A percentile compares a stretch with the other conserved stretches of the same genome.
Conservation (phyloP, 2,797 vertebrate species). For the Anas flavirostris region DNA sequence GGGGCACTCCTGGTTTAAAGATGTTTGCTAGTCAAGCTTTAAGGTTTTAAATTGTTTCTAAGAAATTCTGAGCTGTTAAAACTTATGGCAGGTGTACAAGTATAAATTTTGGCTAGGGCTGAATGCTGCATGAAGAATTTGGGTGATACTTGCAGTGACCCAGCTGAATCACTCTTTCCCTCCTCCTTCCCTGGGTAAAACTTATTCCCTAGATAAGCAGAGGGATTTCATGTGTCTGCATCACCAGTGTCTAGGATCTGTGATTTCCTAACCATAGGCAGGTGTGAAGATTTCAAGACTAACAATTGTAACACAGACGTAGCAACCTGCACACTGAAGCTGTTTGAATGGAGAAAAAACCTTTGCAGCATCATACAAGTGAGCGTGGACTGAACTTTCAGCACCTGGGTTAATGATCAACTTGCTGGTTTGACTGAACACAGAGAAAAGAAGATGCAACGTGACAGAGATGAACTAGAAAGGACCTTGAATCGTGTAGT, state of each 20-base stretch:
- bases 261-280: too few relatives aligned
- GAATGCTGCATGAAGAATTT: not conserved
- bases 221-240: not conserved
- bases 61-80: not conserved
- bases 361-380: not conserved
- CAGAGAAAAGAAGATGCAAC: not conserved
- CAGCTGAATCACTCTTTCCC: not conserved
- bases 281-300: not conserved
- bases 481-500: not conserved
- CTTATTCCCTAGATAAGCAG: not conserved
- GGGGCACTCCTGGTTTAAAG: not conserved
- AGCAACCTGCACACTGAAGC: not conserved
- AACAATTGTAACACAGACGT: not conserved
- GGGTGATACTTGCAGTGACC: not conserved
- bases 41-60: not conserved
- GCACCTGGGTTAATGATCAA: constrained; percentile 18
- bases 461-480: not conserved
- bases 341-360: not conserved
- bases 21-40: not conserved
- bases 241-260: not conserved
- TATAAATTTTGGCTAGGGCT: not conserved
- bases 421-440: not conserved
- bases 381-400: not conserved
- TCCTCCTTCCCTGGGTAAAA: not conserved
- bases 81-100: not conserved